phyloP scores from a whole-genome alignment of 2,113 vertebrate species.

The Gnathonemus longibarbis region DNA sequence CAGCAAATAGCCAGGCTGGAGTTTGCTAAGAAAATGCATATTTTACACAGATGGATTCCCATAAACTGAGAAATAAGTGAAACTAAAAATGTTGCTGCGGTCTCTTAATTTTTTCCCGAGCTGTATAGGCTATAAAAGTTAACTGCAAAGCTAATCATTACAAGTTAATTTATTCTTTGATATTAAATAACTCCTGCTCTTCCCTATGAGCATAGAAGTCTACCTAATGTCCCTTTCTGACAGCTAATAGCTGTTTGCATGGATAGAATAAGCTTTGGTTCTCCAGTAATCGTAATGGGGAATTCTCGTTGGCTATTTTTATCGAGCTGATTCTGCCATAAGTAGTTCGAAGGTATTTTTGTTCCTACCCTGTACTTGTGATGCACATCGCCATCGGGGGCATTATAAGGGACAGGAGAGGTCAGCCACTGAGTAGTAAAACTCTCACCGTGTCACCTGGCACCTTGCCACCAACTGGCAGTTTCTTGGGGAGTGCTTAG shows the following conservation, averaged over 20 bases:
- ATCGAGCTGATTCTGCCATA: background rate
- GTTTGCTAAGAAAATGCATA: no score
- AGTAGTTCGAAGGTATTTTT: background rate
- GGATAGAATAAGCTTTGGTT: background rate
- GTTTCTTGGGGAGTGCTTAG: background rate
- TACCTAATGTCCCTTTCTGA: background rate
- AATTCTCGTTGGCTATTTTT: background rate
- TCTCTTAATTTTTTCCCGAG: no score
- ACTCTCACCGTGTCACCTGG: background rate
- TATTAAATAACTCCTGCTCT: background rate
- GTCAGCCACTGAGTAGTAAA: background rate
- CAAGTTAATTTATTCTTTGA: background rate
- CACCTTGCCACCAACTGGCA: background rate
- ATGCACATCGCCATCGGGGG: background rate
- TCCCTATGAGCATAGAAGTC: background rate
- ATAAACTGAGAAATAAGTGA: no score
- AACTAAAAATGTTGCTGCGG: no score
- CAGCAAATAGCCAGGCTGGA: no score
- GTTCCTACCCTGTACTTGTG: background rate
- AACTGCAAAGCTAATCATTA: background rate
- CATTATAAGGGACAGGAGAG: background rate
- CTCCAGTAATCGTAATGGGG: background rate
- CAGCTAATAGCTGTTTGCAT: background rate
- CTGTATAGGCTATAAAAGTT: background rate
- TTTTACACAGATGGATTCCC: no score